These are phyloP conservation scores for Fratercula arctica DNA, from an alignment of 2,797 vertebrate species.

Conservation along the genomic window DNA sequence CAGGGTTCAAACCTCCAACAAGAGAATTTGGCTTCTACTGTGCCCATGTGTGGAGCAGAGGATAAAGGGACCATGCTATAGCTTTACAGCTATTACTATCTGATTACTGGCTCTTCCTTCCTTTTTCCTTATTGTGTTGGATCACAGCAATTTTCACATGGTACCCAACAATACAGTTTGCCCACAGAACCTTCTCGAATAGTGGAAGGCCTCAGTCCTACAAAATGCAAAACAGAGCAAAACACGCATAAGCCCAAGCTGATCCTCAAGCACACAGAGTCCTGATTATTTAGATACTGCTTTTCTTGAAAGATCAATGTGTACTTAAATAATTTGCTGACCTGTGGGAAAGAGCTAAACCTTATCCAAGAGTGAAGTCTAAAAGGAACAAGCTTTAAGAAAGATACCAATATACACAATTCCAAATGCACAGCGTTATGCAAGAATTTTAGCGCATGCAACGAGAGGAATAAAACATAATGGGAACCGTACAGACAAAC, in stretches of 20 bases:
- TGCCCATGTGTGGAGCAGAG: rapidly evolving
- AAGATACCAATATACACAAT: background rate
- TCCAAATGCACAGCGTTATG: background rate
- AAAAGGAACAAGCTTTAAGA: background rate
- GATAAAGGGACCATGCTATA: background rate
- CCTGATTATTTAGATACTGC: background rate
- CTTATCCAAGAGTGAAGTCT: background rate
- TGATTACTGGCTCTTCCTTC: background rate
- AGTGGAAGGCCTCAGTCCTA: background rate
- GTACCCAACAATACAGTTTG: background rate
- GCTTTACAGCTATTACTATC: background rate
- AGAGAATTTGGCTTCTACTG: background rate
- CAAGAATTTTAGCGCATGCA: background rate
- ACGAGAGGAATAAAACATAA: background rate
- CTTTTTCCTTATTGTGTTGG: background rate
- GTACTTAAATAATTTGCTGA: background rate
- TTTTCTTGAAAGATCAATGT: background rate
- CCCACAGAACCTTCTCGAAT: background rate
- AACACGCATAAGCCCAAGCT: background rate
- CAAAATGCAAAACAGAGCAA: background rate
- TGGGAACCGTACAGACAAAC: background rate
- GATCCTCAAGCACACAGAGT: background rate
- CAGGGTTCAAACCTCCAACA: background rate
- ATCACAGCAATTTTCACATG: background rate
- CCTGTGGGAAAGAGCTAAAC: background rate